Conservation (phyloP, 1,140 invertebrate genomes). For the Nylanderia fulva region DNA sequence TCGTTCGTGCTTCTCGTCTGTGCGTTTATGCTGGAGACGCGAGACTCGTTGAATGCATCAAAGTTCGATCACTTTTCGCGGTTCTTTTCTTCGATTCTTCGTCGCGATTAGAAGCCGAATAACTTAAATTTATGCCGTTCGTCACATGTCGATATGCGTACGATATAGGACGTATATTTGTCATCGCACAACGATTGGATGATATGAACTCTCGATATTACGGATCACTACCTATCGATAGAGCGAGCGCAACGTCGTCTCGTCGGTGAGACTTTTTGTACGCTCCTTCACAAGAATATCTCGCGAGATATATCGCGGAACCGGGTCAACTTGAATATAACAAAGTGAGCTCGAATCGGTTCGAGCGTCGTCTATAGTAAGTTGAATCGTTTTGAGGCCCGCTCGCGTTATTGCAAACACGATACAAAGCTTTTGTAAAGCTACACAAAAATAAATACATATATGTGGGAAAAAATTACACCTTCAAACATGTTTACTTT, state of each 20-base stretch:
- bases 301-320: conserved; percentile 57
- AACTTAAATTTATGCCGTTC: conserved; percentile 46
- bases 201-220: conserved; percentile 44
- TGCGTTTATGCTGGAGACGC: conserved; percentile 24
- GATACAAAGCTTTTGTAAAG: not conserved
- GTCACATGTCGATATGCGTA: conserved; percentile 23
- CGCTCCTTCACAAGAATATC: conserved; percentile 27
- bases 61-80: conserved; percentile 32
- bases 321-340: conserved; percentile 60
- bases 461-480: not conserved
- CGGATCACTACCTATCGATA: conserved; percentile 47
- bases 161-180: conserved; percentile 39
- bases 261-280: conserved; percentile 45
- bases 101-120: conserved; percentile 39
- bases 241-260: conserved; percentile 11
- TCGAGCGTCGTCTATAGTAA: conserved; percentile 9
- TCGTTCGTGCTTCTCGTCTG: conserved; percentile 48
- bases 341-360: conserved; percentile 38
- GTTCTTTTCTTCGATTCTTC: not conserved
- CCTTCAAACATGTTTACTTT: not conserved
- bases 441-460: not conserved
- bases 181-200: conserved; percentile 38
- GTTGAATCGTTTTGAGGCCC: conserved; percentile 42
- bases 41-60: conserved; percentile 27
- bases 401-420: conserved; percentile 21